These are phyloP conservation scores for cattle (Bos taurus) DNA, from an alignment of 2,113 vertebrate genomes.

Conservation along the genomic window DNA sequence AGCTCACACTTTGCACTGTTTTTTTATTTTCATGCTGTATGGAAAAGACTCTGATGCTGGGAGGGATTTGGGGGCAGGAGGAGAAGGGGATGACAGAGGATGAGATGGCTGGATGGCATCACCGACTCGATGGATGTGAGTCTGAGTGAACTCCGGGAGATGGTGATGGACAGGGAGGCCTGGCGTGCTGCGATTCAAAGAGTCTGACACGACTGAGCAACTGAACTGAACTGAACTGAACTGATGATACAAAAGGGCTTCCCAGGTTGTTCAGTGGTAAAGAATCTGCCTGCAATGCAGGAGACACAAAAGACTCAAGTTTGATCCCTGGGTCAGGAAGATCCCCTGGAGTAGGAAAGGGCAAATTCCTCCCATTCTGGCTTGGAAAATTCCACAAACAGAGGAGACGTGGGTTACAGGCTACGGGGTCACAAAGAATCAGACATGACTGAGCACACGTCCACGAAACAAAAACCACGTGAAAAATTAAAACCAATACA, in stretches of 20 bases:
- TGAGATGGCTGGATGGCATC: too few relatives aligned
- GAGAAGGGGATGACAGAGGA: too few relatives aligned
- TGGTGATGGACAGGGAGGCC: too few relatives aligned
- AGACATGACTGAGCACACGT: neutral
- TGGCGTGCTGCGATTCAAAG: too few relatives aligned
- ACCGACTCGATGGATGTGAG: too few relatives aligned
- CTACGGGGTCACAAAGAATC: neutral
- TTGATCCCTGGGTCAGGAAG: neutral
- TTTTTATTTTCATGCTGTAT: neutral
- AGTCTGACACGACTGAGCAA: too few relatives aligned
- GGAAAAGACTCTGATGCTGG: too few relatives aligned
- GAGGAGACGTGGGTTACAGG: neutral
- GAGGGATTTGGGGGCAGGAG: too few relatives aligned
- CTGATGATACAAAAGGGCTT: neutral
- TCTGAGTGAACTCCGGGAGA: too few relatives aligned
- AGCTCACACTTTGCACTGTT: neutral
- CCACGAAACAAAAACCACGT: neutral
- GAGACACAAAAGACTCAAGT: neutral
- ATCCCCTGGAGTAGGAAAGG: neutral
- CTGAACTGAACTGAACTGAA: too few relatives aligned
- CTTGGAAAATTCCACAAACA: neutral
- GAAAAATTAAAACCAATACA: neutral
- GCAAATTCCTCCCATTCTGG: neutral
- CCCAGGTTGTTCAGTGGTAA: neutral
- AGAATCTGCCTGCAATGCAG: neutral